Percentiles rank a stretch among this genome's conserved stretches.
These are phyloP conservation scores for Augochlora pura DNA, from an alignment of 1,140 invertebrate species.

Conservation along the genomic window DNA sequence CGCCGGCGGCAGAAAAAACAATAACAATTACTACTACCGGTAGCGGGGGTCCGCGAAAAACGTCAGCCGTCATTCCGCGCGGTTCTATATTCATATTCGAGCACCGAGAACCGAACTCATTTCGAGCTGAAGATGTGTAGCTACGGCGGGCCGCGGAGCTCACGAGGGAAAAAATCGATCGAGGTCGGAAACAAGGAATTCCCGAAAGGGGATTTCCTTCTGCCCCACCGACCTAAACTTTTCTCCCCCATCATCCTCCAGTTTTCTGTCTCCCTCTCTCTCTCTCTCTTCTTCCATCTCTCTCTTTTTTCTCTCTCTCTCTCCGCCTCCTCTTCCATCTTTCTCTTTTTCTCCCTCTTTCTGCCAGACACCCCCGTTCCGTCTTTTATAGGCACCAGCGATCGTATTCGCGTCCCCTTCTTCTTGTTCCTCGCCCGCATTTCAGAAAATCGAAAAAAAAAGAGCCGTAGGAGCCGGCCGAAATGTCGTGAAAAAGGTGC, in stretches of 20 bases:
- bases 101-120: conserved; percentile 18
- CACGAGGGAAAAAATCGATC: conserved; percentile 60
- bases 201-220: conserved; percentile 60
- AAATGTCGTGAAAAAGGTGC: conserved; percentile 15
- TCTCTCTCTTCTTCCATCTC: no score
- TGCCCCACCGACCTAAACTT: conserved; percentile 41
- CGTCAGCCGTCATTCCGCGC: neutral
- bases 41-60: neutral
- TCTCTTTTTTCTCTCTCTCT: neutral
- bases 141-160: neutral
- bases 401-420: neutral
- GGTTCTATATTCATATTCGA: neutral
- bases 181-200: conserved; percentile 61
- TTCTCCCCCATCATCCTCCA: conserved; percentile 11
- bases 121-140: conserved; percentile 13
- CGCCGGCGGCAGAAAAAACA: no score
- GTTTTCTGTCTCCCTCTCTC: neutral
- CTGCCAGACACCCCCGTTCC: neutral
- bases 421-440: conserved; percentile 1
- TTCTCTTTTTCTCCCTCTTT: neutral
- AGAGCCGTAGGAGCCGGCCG: neutral
- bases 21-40: no score
- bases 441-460: conserved; percentile 26
- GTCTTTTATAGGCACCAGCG: conserved; percentile 29
- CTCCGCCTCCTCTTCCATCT: no score